phyloP scores from a whole-genome alignment of 2,797 vertebrate genomes.

The Thaleichthys pacificus region DNA sequence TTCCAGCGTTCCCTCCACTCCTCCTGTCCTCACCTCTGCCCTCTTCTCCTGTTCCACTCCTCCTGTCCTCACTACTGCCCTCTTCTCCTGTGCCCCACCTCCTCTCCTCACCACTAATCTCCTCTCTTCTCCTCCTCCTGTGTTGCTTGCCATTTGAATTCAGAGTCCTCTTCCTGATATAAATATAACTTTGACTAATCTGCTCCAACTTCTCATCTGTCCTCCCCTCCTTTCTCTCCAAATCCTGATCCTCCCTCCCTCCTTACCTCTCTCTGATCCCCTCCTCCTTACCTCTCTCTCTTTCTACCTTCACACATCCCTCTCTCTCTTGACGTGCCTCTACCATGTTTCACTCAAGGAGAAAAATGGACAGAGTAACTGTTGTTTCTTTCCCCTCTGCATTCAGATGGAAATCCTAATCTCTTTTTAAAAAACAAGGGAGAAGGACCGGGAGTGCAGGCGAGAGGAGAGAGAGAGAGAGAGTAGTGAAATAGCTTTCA shows the following conservation, averaged over 20 bases:
- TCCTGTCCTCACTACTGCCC: slow-evolving; percentile 7
- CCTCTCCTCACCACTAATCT: slow-evolving; percentile 6
- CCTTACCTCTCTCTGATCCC: slow-evolving; percentile 15
- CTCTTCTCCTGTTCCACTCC: slow-evolving; percentile 32
- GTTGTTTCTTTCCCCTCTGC: slow-evolving; percentile 85
- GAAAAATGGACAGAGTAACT: slow-evolving; percentile 84
- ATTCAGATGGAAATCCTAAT: slow-evolving; percentile 98
- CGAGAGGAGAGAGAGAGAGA: slow-evolving; percentile 14
- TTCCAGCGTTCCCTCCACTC: slow-evolving; percentile 49
- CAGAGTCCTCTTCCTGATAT: slow-evolving; percentile 69
- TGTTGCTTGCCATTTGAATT: slow-evolving; percentile 75
- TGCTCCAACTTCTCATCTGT: slow-evolving; percentile 24
- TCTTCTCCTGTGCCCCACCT: slow-evolving; percentile 34
- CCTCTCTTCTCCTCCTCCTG: slow-evolving; percentile 41
- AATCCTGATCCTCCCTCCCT: slow-evolving; percentile 45
- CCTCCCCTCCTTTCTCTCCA: slow-evolving; percentile 40
- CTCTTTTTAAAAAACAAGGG: slow-evolving; percentile 78
- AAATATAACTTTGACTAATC: slow-evolving; percentile 82
- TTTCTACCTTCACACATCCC: slow-evolving; percentile 33
- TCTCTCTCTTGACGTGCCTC: slow-evolving; percentile 48
- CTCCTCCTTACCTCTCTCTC: slow-evolving; percentile 4
- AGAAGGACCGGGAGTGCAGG: slow-evolving; percentile 16
- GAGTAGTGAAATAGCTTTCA: slow-evolving; percentile 54
- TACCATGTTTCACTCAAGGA: slow-evolving; percentile 59
- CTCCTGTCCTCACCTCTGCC: slow-evolving; percentile 61